Base-by-base conservation (phyloP, 2,797 vertebrate species). In the Florisuga fusca region DNA sequence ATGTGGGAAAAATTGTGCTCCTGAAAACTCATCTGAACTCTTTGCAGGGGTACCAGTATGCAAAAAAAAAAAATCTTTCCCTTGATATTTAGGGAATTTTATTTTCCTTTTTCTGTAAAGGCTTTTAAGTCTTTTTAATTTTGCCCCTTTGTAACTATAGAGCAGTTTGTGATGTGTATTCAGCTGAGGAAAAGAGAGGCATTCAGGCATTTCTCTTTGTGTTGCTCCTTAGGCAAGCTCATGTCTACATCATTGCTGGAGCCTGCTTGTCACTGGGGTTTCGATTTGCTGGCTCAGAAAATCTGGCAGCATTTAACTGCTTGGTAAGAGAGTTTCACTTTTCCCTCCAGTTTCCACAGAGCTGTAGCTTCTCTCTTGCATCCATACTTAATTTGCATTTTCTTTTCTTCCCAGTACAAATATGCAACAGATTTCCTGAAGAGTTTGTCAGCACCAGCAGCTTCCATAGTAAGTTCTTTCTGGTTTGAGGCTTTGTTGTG, bases 221-320 rank as follows among this genome's bases (percentile, higher is more conserved):
- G 43, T 89, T 94, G 72, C 21, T 93, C 92, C 95, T 83, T 95
- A 99, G 99, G 90, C 99, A 99, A 98, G 99, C 99, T 62, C 99
- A 99, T 12, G 99, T 99, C 96, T 99, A 99, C 98, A 99, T 99
- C 48, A 99, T 99, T 4, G 99, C 99, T 8, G 99, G 99, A 54
- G 99, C 99, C 1, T 99, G 99, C 73, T 97, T 99, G 97, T 99
- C 99, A 9, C 96, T 99, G 94, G 99, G 99, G 48, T 98, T 99
- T 94, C 98, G 99, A 91, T 99, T 99, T 92, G 99, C 99, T 5
- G 99, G 99, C 20, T 99, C 99, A 27, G 99, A 99, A 94, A 99
- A 99, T 94, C 98, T 98, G 18, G 99, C 99, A 83, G 99, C 99
- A 10, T 99, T 99, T 83, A 99, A 99, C 85, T 99, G 99, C 97